Evolutionary conservation across 2,888 invertebrate genomes (phyloP), one percentile per base, ranked within the genome.

Genomic region (Cephus runcator): DNA sequence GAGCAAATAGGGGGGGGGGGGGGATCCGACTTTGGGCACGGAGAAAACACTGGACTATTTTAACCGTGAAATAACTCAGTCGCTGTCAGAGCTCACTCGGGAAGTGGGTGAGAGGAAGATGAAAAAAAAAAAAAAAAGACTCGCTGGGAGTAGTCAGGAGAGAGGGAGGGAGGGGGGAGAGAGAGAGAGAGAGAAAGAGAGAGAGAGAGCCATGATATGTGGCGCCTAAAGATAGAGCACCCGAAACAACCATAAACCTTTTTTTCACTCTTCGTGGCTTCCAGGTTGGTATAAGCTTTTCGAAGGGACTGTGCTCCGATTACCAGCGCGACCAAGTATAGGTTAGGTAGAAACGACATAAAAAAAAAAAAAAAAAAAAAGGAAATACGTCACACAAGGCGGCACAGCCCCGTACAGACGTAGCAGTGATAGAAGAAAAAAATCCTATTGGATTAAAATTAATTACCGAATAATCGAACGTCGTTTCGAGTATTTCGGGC

Each of bases 51-150:
- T 88, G 86, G 88, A 88, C 90, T 89, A 89, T 89, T 90, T 89
- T 90, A 89, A 88, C 89, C 88, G 87, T 89, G 88, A 90, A 90
- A 90, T 90, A 89, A 90, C 88, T 89, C 88, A 88, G 88, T 83
- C 85, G 77, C 76, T 81, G 83, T 82, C 82, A 78, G 79, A 81
- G 77, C 76, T 83, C 84, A 82, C 81, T 81, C 81, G 82, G 85
- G 84, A 81, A 31, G 71, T 33, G 71, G 15, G 71, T 31, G 33
- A 79, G 34, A 71, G 71, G 15, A 77, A 73, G 73, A 76, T 73
- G 75, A 78, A 82, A 79, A 82, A 77, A 74, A 77, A 68, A 74
- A 34, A 23, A 56, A 0, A 9, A 0, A 56, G 23, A 40, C 15
- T 40, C 0, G 40, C 15, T 23, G 74, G 35, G 30, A 36, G 69